Evolutionary conservation across 53 echinoderm and acorn worm species (phyloP).

Genomic region (Antedon mediterranea): DNA sequence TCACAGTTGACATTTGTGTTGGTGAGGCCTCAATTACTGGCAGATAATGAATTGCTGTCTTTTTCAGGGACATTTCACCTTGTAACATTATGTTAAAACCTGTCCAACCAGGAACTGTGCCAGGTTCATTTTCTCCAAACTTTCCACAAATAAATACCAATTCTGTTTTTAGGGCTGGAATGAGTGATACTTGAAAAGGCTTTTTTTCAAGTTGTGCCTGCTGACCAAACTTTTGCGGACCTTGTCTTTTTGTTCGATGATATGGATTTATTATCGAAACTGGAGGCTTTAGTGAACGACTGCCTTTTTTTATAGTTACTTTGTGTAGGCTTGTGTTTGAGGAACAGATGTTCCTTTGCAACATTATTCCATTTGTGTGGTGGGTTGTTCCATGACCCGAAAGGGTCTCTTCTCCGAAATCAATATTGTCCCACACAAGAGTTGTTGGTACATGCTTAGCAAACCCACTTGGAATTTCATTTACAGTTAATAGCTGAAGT

Average conservation of each 20-base stretch:
- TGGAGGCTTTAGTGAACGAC: background rate
- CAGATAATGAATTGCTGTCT: conserved; percentile 4
- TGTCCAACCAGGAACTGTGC: conserved; percentile 11
- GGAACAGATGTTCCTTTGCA: conserved; percentile 1
- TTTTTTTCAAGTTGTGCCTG: background rate
- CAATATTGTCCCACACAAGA: conserved; percentile 5
- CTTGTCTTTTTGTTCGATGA: background rate
- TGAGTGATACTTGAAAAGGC: background rate
- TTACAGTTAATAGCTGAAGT: background rate
- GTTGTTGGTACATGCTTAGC: background rate
- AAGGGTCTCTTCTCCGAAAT: conserved; percentile 5
- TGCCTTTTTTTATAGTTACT: background rate
- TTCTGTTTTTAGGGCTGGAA: background rate
- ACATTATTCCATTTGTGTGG: conserved; percentile 12
- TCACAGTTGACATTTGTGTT: conserved; percentile 19
- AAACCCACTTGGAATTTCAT: background rate
- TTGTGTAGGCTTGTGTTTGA: background rate
- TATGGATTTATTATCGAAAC: background rate
- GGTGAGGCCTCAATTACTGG: conserved; percentile 19
- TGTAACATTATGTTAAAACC: conserved; percentile 5
- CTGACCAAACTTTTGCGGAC: background rate
- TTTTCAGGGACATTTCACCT: background rate
- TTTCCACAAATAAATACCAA: background rate
- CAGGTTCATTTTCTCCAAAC: no score
- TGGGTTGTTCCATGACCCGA: conserved; percentile 11